Evolutionary conservation across 1,140 invertebrate genomes (phyloP).

Genomic region (Vanessa tameamea): DNA sequence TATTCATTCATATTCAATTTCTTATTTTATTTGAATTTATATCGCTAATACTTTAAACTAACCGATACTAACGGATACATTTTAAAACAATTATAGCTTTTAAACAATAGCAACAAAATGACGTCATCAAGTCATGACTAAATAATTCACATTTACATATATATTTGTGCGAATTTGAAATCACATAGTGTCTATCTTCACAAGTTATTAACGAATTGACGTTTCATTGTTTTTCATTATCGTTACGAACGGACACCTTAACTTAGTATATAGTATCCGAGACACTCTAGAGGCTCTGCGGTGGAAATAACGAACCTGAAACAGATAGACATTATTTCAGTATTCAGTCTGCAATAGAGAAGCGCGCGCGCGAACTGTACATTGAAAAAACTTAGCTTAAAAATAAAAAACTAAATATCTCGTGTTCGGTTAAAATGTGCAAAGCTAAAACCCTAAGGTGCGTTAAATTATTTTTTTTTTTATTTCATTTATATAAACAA

Average conservation of each 20-base stretch:
- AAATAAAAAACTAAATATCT: not conserved
- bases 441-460: not conserved
- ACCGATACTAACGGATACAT: too few relatives aligned
- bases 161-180: not conserved
- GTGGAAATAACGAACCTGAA: constrained; percentile 23
- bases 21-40: too few relatives aligned
- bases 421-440: not conserved
- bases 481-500: too few relatives aligned
- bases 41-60: too few relatives aligned
- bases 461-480: not conserved
- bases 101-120: not conserved
- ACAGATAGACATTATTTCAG: constrained; percentile 26
- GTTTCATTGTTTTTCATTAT: constrained; percentile 13
- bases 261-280: constrained; percentile 18
- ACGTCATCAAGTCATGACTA: not conserved
- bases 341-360: constrained; percentile 20
- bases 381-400: not conserved
- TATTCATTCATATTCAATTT: too few relatives aligned
- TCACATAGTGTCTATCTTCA: constrained; percentile 16
- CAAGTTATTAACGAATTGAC: constrained; percentile 15
- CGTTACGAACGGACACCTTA: constrained; percentile 13
- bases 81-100: too few relatives aligned
- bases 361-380: constrained; percentile 11
- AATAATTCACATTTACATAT: constrained; percentile 3
- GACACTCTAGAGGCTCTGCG: constrained; percentile 11